A percentile compares a stretch with the other conserved stretches of the same genome.
phyloP scores from a whole-genome alignment of 2,888 invertebrate species.

The Himalopsyche kuldschensis region DNA sequence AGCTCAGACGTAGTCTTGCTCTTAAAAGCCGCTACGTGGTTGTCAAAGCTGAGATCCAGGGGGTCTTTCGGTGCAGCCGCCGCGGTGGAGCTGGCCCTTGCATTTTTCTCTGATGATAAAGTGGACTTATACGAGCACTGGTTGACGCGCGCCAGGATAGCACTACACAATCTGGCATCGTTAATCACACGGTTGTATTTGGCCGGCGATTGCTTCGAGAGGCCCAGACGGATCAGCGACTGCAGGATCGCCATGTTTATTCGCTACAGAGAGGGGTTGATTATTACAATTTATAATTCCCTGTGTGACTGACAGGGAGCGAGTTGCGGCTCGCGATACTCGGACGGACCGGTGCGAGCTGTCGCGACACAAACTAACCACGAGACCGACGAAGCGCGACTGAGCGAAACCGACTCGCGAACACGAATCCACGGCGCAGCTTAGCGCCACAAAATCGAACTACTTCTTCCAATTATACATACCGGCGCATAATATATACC shows the following conservation, averaged over 20 bases:
- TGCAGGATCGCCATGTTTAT: slow-evolving; percentile 29
- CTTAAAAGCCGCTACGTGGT: slow-evolving; percentile 89
- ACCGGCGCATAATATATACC: background rate
- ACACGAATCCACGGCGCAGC: slow-evolving; percentile 12
- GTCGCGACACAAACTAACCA: slow-evolving; percentile 6
- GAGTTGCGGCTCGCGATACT: slow-evolving; percentile 5
- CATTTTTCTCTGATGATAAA: background rate
- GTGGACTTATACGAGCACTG: slow-evolving; percentile 24
- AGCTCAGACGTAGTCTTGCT: slow-evolving; percentile 94
- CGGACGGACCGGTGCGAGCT: background rate
- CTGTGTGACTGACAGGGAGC: background rate
- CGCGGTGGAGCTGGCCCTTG: slow-evolving; percentile 36
- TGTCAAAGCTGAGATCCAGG: slow-evolving; percentile 83
- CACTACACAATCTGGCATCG: slow-evolving; percentile 22
- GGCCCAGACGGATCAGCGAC: slow-evolving; percentile 24
- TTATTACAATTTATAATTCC: background rate
- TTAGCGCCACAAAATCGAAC: slow-evolving; percentile 14
- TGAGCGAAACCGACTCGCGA: background rate
- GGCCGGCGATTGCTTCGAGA: slow-evolving; percentile 5
- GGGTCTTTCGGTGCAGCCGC: slow-evolving; percentile 59
- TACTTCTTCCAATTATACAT: background rate
- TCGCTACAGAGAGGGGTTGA: background rate
- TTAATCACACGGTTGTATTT: slow-evolving; percentile 11
- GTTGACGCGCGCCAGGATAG: slow-evolving; percentile 7
- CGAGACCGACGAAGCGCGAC: slow-evolving; percentile 25